Evolutionary conservation across 2,888 invertebrate genomes (phyloP), one percentile per base, ranked within the genome.

Genomic region (Cotesia congregata): DNA sequence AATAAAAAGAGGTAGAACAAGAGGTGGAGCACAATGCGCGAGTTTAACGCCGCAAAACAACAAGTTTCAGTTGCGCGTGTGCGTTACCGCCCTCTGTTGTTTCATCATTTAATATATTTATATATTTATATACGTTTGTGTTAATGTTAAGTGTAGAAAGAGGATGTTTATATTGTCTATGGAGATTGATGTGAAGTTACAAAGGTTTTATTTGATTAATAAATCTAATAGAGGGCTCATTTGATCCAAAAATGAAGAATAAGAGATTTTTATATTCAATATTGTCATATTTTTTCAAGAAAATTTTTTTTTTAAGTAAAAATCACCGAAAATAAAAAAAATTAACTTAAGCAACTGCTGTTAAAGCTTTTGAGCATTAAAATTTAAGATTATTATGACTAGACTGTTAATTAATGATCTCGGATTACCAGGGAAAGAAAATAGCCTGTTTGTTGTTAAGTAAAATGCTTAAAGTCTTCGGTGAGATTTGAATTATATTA

Each of bases 341-440:
- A 30, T 30, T 30, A 30, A 30, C 30, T 30, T 3, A 30, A 30
- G 30, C 3, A 30, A 30, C 30, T 30, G 12, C 50, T 50, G 1
- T 72, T 72, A 62, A 20, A 74, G 74, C 39, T 74, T 77, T 79
- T 39, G n/a, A 78, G 77, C 73, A 77, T 75, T 71, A 79, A 72
- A 72, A 71, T 79, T 76, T 79, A 82, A 84, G 83, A 82, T 80
- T 88, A 87, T 87, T 88, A 87, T 87, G 86, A 87, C 87, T 87
- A 86, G 84, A 83, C 79, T 78, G 80, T 82, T 86, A 87, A 87
- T 87, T 86, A 86, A 88, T 87, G 86, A 39, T 80, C 79, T 72
- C 74, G 86, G 86, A 87, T 87, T 87, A 86, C 82, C 79, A 74
- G 81, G 77, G 82, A 77, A 71, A 74, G 76, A 76, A 72, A 17